Conservation (phyloP, 2,113 vertebrate genomes). For the Pseudonaja textilis region DNA sequence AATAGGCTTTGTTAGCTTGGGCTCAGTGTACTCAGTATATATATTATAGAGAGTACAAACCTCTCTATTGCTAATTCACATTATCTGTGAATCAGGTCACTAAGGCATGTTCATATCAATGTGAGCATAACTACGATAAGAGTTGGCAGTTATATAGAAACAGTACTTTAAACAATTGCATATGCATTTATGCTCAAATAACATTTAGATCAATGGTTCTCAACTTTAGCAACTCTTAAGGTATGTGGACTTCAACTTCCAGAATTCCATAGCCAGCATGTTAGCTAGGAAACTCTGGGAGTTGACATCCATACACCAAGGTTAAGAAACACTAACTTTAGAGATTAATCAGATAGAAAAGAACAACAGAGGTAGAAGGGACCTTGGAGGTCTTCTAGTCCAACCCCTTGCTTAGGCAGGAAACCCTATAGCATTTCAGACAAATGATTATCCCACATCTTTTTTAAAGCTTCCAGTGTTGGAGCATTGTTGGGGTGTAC, state of each 20-base stretch:
- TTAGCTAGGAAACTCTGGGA: not conserved
- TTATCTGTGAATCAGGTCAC: not conserved
- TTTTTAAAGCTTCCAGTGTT: too few relatives aligned
- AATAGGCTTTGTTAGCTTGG: not conserved
- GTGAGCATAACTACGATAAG: not conserved
- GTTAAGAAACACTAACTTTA: not conserved
- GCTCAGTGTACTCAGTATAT: not conserved
- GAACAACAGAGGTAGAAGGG: too few relatives aligned
- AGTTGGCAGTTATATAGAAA: not conserved
- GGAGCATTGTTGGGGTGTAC: too few relatives aligned
- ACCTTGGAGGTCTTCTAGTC: too few relatives aligned
- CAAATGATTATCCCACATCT: too few relatives aligned
- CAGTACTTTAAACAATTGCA: not conserved
- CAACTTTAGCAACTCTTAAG: not conserved
- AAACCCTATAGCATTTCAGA: too few relatives aligned
- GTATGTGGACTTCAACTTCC: too few relatives aligned
- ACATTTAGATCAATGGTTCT: not conserved
- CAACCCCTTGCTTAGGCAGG: too few relatives aligned
- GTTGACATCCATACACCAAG: not conserved
- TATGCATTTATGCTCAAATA: not conserved
- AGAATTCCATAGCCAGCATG: not conserved
- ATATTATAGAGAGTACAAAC: not conserved
- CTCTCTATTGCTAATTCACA: not conserved
- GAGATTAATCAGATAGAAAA: not conserved
- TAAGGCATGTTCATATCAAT: not conserved